Evolutionary conservation across 1,140 invertebrate species (phyloP).

Genomic region (Drosophila santomea): DNA sequence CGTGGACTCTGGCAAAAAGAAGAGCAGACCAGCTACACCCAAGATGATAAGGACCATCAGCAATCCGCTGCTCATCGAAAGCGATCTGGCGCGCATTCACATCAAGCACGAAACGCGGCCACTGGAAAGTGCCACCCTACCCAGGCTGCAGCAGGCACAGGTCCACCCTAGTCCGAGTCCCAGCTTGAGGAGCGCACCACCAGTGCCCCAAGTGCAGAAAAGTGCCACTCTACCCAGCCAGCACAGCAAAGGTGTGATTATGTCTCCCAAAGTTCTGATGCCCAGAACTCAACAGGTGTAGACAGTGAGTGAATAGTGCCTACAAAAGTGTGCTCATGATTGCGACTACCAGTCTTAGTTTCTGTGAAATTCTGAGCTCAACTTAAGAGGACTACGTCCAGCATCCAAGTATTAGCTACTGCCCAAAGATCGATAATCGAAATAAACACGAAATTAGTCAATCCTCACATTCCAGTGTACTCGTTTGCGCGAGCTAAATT

Average conservation of each 20-base stretch:
- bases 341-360: not conserved
- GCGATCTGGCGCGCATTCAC: constrained; percentile 64
- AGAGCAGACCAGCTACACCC: constrained; percentile 19
- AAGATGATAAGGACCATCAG: constrained; percentile 69
- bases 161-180: constrained; percentile 57
- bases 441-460: constrained; percentile 29
- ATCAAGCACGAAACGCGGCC: constrained; percentile 67
- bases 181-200: constrained; percentile 63
- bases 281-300: constrained; percentile 33
- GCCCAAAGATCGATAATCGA: constrained; percentile 47
- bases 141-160: constrained; percentile 40
- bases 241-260: constrained; percentile 58
- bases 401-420: constrained; percentile 48
- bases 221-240: constrained; percentile 39
- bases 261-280: constrained; percentile 67
- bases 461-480: constrained; percentile 18
- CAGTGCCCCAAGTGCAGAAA: constrained; percentile 37
- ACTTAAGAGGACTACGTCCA: constrained; percentile 11
- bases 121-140: constrained; percentile 56
- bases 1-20: constrained; percentile 44
- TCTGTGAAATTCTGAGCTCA: constrained; percentile 4
- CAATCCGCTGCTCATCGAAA: constrained; percentile 65
- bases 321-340: not conserved
- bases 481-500: constrained; percentile 8
- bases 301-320: not conserved